These are phyloP conservation scores for Pachycephala philippinensis DNA, from an alignment of 2,113 vertebrate genomes.

Conservation along the genomic window DNA sequence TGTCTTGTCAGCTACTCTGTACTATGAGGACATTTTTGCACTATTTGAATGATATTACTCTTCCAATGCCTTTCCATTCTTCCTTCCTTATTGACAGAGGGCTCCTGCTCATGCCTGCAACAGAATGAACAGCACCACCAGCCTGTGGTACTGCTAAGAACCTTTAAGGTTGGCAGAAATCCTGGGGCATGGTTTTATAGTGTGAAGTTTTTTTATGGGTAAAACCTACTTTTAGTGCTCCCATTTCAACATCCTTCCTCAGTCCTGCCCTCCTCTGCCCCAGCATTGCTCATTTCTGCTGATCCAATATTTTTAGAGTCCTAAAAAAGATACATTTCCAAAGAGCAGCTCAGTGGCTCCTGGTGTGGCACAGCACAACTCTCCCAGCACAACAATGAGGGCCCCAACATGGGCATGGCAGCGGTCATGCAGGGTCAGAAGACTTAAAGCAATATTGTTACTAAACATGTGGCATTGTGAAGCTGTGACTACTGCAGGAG, in stretches of 20 bases:
- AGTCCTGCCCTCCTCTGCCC: neutral
- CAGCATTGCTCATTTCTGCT: neutral
- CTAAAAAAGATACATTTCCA: neutral
- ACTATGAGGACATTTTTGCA: neutral
- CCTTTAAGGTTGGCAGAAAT: neutral
- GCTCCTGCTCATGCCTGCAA: neutral
- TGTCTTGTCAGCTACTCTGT: neutral
- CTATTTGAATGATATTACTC: neutral
- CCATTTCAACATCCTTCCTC: neutral
- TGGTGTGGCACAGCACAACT: neutral
- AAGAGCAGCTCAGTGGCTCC: neutral
- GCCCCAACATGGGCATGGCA: neutral
- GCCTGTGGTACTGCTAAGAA: neutral
- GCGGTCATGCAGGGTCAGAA: neutral
- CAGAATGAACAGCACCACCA: neutral
- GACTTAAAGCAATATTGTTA: neutral
- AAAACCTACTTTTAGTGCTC: neutral
- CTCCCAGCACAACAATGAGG: rapidly evolving
- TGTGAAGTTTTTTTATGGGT: neutral
- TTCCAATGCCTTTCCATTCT: neutral
- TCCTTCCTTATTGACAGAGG: neutral
- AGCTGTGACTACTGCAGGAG: neutral
- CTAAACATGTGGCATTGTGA: neutral
- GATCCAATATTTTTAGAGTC: neutral
- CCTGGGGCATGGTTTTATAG: neutral